These are phyloP conservation scores for Leuciscus idus DNA, from an alignment of 2,113 vertebrate species.

Conservation along the genomic window DNA sequence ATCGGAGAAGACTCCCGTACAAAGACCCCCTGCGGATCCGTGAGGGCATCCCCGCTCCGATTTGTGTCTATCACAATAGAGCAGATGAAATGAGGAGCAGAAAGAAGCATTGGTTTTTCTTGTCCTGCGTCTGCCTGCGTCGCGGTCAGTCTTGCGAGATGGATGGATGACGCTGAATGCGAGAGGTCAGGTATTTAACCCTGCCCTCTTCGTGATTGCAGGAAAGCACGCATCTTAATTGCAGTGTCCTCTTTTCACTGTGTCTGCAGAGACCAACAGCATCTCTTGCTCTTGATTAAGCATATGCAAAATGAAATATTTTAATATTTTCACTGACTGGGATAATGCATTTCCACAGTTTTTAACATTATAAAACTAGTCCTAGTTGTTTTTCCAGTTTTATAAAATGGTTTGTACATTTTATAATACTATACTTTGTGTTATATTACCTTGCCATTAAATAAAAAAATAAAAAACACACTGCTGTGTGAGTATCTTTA, in stretches of 20 bases:
- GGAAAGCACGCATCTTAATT: conserved; percentile 63
- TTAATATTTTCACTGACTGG: not conserved
- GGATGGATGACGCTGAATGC: conserved; percentile 78
- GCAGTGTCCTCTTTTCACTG: conserved; percentile 37
- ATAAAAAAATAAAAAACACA: not conserved
- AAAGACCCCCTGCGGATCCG: conserved; percentile 78
- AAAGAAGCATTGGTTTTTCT: conserved; percentile 76
- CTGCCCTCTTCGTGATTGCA: conserved; percentile 63
- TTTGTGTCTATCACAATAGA: conserved; percentile 79
- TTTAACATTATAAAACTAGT: not conserved
- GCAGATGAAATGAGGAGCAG: conserved; percentile 78
- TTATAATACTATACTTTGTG: not conserved
- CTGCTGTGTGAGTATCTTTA: not conserved
- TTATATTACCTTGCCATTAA: not conserved
- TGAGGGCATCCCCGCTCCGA: conserved; percentile 78
- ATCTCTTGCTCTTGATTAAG: not conserved
- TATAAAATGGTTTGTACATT: not conserved
- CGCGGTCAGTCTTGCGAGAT: conserved; percentile 67
- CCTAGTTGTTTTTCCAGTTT: not conserved
- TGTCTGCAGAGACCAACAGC: conserved; percentile 12
- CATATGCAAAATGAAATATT: not conserved
- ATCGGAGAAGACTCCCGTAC: conserved; percentile 77
- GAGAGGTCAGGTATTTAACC: conserved; percentile 78
- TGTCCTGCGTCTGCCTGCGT: conserved; percentile 62
- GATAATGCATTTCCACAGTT: not conserved